Conservation (phyloP, 2,888 invertebrate species). For the Drosophila eohydei region DNA sequence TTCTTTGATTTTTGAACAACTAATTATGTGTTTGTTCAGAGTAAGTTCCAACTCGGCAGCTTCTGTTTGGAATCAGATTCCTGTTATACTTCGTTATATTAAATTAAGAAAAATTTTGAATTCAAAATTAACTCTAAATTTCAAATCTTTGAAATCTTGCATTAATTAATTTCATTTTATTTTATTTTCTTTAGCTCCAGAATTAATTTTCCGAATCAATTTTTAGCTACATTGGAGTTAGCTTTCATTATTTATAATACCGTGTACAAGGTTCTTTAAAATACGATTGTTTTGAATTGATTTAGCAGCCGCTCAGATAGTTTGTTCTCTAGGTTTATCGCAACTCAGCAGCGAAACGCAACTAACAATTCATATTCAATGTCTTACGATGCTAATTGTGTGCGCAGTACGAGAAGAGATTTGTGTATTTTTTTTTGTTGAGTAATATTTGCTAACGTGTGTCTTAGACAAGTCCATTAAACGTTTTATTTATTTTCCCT, state of each 20-base stretch:
- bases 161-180: too few relatives aligned
- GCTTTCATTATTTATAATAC: constrained; percentile 3
- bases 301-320: constrained; percentile 22
- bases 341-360: constrained; percentile 28
- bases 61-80: too few relatives aligned
- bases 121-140: background rate
- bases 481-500: background rate
- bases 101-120: too few relatives aligned
- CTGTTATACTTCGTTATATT: too few relatives aligned
- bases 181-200: background rate
- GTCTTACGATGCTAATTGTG: constrained; percentile 16
- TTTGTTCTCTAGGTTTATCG: constrained; percentile 13
- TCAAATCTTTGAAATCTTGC: background rate
- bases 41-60: too few relatives aligned
- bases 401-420: constrained; percentile 9
- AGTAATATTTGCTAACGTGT: constrained; percentile 18
- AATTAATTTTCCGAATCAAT: background rate
- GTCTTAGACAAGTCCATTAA: constrained; percentile 21
- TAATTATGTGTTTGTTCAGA: too few relatives aligned
- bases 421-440: constrained; percentile 20
- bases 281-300: constrained; percentile 18
- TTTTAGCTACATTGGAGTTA: background rate
- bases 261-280: constrained; percentile 25
- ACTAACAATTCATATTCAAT: constrained; percentile 28
- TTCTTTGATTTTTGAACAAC: too few relatives aligned